These are phyloP conservation scores for Daubentonia madagascariensis DNA, from an alignment of 2,113 vertebrate species.

Conservation along the genomic window DNA sequence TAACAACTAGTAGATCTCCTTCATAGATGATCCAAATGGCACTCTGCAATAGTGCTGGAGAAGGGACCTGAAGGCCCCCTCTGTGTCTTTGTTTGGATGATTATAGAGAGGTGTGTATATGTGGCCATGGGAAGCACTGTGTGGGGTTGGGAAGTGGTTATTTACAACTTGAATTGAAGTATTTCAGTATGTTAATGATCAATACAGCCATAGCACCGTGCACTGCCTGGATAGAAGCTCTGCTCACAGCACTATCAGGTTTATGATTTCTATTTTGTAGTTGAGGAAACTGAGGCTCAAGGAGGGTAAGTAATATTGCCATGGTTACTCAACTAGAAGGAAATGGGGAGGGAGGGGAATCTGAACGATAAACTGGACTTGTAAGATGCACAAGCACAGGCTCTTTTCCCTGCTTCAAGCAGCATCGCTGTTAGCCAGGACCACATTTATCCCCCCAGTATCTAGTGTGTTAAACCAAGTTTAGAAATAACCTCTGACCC, in stretches of 20 bases:
- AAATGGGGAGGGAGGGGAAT: background rate
- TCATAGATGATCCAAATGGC: background rate
- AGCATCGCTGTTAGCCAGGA: background rate
- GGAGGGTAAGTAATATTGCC: background rate
- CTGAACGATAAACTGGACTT: background rate
- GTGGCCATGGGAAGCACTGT: fast-evolving
- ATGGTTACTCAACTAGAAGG: background rate
- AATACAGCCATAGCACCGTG: fast-evolving
- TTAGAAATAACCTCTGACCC: fast-evolving
- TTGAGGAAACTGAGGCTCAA: background rate
- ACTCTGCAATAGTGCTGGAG: no score
- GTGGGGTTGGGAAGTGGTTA: background rate
- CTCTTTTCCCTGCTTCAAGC: no score
- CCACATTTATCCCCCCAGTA: fast-evolving
- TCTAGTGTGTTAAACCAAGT: background rate
- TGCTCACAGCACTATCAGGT: background rate
- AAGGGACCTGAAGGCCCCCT: background rate
- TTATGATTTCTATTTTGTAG: background rate
- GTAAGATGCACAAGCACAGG: fast-evolving
- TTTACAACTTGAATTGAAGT: no score
- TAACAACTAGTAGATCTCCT: background rate
- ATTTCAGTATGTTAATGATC: background rate
- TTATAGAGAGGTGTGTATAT: background rate
- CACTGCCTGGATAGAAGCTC: background rate
- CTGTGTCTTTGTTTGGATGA: background rate